Base-by-base conservation (phyloP, 1,140 invertebrate species). In the Branchinecta lynchi region DNA sequence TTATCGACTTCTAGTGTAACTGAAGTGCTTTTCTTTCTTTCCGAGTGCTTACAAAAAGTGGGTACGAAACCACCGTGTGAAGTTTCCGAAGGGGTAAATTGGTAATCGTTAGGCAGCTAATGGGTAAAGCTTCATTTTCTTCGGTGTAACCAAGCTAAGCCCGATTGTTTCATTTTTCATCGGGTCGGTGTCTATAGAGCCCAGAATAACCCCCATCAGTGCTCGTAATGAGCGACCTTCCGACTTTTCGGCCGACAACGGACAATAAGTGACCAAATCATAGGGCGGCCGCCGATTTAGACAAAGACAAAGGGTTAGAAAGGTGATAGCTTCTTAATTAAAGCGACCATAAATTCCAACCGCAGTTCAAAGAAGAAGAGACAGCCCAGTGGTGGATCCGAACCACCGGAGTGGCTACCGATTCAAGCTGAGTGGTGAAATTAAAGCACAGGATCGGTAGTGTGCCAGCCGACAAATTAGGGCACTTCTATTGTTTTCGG, bases 121-220 rank as follows among this genome's bases (percentile, higher is more conserved):
- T 60, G 12, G 12, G 17, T 32, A 32, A 32, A 32, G 32, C 32
- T 60, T 60, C 51, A 15, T 60, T 60, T 60, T 60, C 12, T 6
- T 20, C 12, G 51, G 51, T 60, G 17, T 60, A 60, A 12, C 51
- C 17, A 15, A 60, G 12, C 17, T 15, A 20, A 60, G 51, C 51
- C 51, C 51, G 51, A 60, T 60, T 60, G 51, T 60, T 60, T 60
- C 51, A 60, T 60, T 60, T 60, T 60, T 60, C 51, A 60, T 60
- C 51, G 51, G 9, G 51, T 60, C 51, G 51, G 51, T 60, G 51
- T 60, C 51, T 60, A 60, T 60, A 3, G 51, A 60, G 17, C 51
- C 51, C 12, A 60, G 17, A 60, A 60, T 60, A 12, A 60, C 51
- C 51, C 51, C 51, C 51, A 60, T 60, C 51, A 60, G 51, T 60